Evolutionary conservation across 2,113 vertebrate genomes (phyloP).

Genomic region (Balaeniceps rex): DNA sequence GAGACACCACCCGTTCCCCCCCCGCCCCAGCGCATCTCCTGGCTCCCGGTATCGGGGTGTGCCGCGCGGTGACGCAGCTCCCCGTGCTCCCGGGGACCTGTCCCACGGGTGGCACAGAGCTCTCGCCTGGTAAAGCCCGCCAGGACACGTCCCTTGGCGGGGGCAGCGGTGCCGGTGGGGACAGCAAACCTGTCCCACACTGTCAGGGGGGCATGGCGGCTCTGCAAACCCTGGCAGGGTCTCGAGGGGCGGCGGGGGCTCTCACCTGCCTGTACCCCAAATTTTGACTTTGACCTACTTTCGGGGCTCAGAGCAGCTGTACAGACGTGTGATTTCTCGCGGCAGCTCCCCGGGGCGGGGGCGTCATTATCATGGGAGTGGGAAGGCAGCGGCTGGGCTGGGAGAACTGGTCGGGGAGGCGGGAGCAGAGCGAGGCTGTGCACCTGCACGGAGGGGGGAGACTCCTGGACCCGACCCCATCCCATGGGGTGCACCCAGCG

Average conservation of each 20-base stretch:
- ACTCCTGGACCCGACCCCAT: background rate
- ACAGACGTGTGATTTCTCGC: background rate
- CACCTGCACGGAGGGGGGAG: background rate
- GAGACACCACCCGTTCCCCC: background rate
- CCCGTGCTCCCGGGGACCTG: background rate
- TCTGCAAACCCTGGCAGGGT: background rate
- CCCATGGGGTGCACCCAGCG: background rate
- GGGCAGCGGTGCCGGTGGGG: background rate
- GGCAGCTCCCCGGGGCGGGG: background rate
- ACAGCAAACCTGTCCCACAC: background rate
- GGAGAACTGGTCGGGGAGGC: conserved; percentile 43
- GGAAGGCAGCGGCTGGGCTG: background rate
- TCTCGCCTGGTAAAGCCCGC: background rate
- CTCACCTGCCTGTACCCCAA: background rate
- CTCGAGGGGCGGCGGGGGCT: background rate
- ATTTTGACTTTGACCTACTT: conserved; percentile 14
- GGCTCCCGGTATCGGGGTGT: background rate
- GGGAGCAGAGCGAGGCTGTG: background rate
- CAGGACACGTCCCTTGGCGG: background rate
- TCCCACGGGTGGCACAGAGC: background rate
- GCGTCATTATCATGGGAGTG: conserved; percentile 30
- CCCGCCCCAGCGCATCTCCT: background rate
- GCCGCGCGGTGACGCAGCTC: background rate
- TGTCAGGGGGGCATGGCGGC: fast-evolving
- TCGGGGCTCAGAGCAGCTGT: background rate